Evolutionary conservation across 2,888 invertebrate species (phyloP).

Genomic region (Elysia crispata): DNA sequence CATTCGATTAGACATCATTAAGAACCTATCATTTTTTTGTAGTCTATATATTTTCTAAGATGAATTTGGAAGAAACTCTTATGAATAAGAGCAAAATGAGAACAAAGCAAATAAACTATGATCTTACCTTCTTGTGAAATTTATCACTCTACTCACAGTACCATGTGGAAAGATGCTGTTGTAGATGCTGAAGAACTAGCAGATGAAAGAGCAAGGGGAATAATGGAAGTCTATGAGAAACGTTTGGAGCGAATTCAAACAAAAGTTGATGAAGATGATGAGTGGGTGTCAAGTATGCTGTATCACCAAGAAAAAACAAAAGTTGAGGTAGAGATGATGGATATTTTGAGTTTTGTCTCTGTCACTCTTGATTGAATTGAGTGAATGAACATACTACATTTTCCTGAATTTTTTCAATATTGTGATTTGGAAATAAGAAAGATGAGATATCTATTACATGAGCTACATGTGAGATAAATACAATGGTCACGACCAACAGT

Average conservation of each 20-base stretch:
- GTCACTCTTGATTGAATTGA: not conserved
- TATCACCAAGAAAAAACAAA: slow-evolving; percentile 67
- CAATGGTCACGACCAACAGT: too few relatives aligned
- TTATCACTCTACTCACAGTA: slow-evolving; percentile 30
- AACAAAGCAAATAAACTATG: too few relatives aligned
- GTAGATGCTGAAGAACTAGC: slow-evolving; percentile 62
- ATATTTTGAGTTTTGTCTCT: too few relatives aligned
- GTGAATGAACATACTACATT: not conserved
- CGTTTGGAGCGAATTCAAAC: slow-evolving; percentile 40
- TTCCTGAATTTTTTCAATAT: not conserved
- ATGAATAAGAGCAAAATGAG: too few relatives aligned
- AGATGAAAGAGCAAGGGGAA: slow-evolving; percentile 63
- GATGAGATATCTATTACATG: not conserved
- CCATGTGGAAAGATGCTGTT: slow-evolving; percentile 53
- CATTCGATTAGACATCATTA: too few relatives aligned
- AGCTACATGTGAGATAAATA: not conserved
- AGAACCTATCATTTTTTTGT: too few relatives aligned
- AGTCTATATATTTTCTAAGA: too few relatives aligned
- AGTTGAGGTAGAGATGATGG: slow-evolving; percentile 61
- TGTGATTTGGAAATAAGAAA: not conserved
- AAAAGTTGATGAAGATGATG: slow-evolving; percentile 68
- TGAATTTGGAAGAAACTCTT: too few relatives aligned
- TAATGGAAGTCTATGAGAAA: slow-evolving; percentile 57
- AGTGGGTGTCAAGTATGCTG: slow-evolving; percentile 68
- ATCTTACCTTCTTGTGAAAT: too few relatives aligned